A percentile compares a stretch with the other conserved stretches of the same genome.
Conservation (phyloP, 2,113 vertebrate genomes). For the Gambusia affinis region DNA sequence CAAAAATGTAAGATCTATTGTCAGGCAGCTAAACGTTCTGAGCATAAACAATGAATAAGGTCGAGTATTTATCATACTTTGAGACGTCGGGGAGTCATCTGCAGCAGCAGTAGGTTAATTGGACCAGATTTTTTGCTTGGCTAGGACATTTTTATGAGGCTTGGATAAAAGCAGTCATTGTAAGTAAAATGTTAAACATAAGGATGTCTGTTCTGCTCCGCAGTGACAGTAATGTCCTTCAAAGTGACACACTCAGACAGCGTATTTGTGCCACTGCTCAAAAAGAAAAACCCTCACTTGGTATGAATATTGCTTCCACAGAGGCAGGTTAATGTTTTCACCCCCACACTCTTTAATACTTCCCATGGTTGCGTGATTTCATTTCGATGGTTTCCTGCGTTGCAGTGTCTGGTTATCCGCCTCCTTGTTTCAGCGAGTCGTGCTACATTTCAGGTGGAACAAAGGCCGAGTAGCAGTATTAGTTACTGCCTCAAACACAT, state of each 20-base stretch:
- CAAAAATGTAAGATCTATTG: no score
- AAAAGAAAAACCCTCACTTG: constrained; percentile 3
- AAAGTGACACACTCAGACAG: not conserved
- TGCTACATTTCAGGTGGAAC: constrained; percentile 25
- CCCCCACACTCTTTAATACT: constrained; percentile 28
- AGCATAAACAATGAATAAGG: no score
- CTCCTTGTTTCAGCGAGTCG: constrained; percentile 33
- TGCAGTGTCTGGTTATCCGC: not conserved
- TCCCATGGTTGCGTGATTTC: constrained; percentile 24
- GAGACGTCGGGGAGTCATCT: not conserved
- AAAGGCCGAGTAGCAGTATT: constrained; percentile 14
- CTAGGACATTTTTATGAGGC: not conserved
- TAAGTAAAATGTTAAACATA: not conserved
- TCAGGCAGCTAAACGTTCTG: no score
- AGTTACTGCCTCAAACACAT: constrained; percentile 29
- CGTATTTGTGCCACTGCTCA: not conserved
- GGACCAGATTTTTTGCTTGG: not conserved
- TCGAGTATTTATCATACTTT: not conserved
- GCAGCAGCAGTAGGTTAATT: not conserved
- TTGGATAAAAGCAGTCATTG: not conserved
- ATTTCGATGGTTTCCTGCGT: constrained; percentile 44
- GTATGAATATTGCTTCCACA: constrained; percentile 35
- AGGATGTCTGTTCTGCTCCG: not conserved
- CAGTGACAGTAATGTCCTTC: not conserved
- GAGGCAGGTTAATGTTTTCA: constrained; percentile 31